Evolutionary conservation across 2,888 invertebrate species (phyloP).

Genomic region (Pammene fasciana): DNA sequence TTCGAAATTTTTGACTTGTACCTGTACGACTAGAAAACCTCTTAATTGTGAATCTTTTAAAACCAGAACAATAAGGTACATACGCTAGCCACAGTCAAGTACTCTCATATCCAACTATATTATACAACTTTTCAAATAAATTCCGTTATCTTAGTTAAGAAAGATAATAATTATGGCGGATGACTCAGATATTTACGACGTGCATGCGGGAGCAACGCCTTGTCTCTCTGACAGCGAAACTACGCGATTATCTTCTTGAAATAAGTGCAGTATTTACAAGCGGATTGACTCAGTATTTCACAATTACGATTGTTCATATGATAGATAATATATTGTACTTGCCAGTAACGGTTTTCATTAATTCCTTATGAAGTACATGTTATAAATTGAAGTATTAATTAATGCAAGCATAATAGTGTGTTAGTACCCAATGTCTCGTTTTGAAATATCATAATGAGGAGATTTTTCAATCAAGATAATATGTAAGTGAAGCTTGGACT

Average conservation of each 20-base stretch:
- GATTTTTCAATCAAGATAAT: background rate
- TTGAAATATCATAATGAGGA: background rate
- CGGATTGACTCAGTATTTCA: constrained; percentile 36
- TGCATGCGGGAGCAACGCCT: constrained; percentile 28
- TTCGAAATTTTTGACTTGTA: too few relatives aligned
- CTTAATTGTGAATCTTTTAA: too few relatives aligned
- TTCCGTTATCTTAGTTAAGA: constrained; percentile 26
- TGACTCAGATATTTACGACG: constrained; percentile 39
- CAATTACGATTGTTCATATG: constrained; percentile 23
- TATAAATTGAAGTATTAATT: background rate
- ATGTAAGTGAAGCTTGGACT: too few relatives aligned
- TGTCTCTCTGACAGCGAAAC: constrained; percentile 33
- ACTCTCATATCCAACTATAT: background rate
- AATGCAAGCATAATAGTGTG: background rate
- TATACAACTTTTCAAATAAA: constrained; percentile 30
- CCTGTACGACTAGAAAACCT: too few relatives aligned
- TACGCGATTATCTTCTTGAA: constrained; percentile 40
- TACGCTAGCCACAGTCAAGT: background rate
- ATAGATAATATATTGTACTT: background rate
- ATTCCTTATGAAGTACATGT: background rate
- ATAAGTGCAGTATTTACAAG: constrained; percentile 37
- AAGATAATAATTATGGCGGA: constrained; percentile 34
- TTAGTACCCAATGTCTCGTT: background rate
- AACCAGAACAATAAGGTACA: too few relatives aligned
- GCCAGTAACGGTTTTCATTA: background rate